Evolutionary conservation across 2,113 vertebrate genomes (phyloP).

Genomic region (Litocranius walleri): DNA sequence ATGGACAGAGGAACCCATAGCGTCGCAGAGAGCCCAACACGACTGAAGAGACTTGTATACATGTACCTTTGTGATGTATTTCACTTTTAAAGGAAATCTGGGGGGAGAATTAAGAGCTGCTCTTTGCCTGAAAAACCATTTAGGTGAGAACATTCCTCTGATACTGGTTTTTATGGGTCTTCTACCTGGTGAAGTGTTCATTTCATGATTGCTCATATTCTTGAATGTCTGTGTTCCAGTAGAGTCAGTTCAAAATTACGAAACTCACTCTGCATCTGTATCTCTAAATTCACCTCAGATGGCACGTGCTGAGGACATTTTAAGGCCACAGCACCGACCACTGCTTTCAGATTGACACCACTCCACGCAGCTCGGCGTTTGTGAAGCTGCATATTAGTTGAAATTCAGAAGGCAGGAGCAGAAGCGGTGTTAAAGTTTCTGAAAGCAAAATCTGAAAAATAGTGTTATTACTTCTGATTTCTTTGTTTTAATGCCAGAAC

Average conservation of each 20-base stretch:
- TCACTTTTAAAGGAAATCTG: neutral
- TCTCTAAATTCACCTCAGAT: neutral
- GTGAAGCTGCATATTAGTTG: neutral
- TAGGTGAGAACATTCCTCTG: neutral
- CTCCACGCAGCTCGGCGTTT: neutral
- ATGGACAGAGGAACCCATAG: neutral
- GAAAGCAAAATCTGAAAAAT: neutral
- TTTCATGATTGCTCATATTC: neutral
- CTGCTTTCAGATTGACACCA: neutral
- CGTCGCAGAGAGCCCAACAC: neutral
- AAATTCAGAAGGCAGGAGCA: neutral
- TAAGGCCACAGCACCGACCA: neutral
- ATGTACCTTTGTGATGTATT: neutral
- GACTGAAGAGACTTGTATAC: neutral
- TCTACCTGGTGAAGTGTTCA: neutral
- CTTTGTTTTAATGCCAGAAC: neutral
- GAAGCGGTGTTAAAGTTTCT: neutral
- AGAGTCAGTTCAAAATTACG: neutral
- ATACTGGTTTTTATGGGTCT: neutral
- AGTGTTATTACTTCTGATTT: neutral
- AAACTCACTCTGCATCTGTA: neutral
- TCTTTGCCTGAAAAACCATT: constrained; percentile 2
- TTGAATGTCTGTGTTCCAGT: neutral
- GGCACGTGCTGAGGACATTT: neutral
- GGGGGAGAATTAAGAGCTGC: neutral